Conservation (phyloP, 2,797 vertebrate species). For the Cottoperca gobio region DNA sequence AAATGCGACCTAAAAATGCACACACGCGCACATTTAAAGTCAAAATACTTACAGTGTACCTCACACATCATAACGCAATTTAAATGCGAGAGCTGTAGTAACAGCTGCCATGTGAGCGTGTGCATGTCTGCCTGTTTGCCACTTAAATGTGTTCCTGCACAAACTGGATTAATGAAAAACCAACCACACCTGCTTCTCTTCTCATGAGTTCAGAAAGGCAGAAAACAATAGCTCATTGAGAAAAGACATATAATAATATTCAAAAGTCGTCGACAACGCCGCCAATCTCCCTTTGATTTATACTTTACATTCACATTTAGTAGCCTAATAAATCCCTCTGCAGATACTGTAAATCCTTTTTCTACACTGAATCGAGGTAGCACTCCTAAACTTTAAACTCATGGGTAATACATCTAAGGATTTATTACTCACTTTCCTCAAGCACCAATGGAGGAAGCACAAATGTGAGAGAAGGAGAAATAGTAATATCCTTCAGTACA, state of each 20-base stretch:
- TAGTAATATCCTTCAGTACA: too few relatives aligned
- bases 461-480: not conserved
- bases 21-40: constrained; percentile 16
- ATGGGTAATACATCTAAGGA: not conserved
- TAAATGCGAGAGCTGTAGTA: constrained; percentile 43
- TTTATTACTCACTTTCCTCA: not conserved
- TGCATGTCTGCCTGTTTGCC: constrained; percentile 21
- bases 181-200: constrained; percentile 51
- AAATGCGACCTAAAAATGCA: not conserved
- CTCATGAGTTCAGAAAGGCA: constrained; percentile 8
- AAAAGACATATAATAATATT: constrained; percentile 14
- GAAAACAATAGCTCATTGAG: constrained; percentile 7
- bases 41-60: constrained; percentile 61
- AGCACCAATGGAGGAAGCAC: not conserved
- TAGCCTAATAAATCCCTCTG: not conserved
- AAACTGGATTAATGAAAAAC: constrained; percentile 50
- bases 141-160: constrained; percentile 39
- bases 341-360: not conserved
- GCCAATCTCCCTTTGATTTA: not conserved
- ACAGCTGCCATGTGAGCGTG: constrained; percentile 53
- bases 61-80: constrained; percentile 56
- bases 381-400: not conserved
- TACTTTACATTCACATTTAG: not conserved
- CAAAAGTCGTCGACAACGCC: not conserved
- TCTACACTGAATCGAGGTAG: not conserved